Percentiles rank a stretch among this genome's conserved stretches.
These are phyloP conservation scores for Criorhina ranunculi DNA, from an alignment of 2,888 invertebrate species.

Conservation along the genomic window DNA sequence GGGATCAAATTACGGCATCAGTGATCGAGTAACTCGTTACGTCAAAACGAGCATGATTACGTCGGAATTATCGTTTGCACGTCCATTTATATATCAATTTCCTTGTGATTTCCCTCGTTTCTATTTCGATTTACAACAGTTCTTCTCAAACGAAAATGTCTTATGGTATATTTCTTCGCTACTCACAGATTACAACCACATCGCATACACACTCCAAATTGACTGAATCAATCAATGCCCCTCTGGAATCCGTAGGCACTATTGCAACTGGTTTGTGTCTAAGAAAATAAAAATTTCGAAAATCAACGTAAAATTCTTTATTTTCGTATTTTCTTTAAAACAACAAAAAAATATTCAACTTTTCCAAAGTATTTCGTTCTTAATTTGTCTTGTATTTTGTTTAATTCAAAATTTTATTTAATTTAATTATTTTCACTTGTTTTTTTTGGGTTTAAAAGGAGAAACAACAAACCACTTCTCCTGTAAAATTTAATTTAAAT, in stretches of 20 bases:
- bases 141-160: background rate
- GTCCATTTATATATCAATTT: too few relatives aligned
- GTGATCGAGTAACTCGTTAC: too few relatives aligned
- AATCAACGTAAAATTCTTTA: conserved; percentile 67
- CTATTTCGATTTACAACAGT: background rate
- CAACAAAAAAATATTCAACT: conserved; percentile 49
- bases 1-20: too few relatives aligned
- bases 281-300: conserved; percentile 30
- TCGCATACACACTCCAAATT: background rate
- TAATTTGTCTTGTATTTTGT: conserved; percentile 23
- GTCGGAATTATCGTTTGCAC: too few relatives aligned
- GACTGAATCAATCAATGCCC: background rate
- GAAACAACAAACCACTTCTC: conserved; percentile 71
- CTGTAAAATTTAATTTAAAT: conserved; percentile 63
- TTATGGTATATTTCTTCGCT: background rate
- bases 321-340: conserved; percentile 59
- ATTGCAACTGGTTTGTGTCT: conserved; percentile 7
- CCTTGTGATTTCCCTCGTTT: background rate
- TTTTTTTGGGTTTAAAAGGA: conserved; percentile 54
- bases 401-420: conserved; percentile 48
- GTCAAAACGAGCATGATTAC: too few relatives aligned
- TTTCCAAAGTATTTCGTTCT: conserved; percentile 40
- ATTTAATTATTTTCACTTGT: conserved; percentile 39
- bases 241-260: background rate
- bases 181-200: background rate